Percentiles rank a stretch among this genome's conserved stretches.
Evolutionary conservation across 2,113 vertebrate genomes (phyloP).

Genomic region (Myrmecophaga tridactyla): DNA sequence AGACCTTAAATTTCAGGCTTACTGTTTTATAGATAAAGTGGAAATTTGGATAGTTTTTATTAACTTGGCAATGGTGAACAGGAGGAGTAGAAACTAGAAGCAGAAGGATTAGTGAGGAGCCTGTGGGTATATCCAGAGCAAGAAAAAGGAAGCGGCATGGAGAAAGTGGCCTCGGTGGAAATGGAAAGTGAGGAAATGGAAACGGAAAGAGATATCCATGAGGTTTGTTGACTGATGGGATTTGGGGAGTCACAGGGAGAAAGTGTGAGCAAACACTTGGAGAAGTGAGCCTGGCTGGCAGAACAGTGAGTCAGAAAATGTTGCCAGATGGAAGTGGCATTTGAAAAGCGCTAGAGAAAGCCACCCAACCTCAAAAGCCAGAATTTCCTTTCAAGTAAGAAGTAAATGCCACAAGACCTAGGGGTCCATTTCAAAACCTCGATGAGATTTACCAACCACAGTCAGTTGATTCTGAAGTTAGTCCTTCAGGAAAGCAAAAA

Average conservation of each 20-base stretch:
- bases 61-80: neutral
- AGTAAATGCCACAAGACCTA: neutral
- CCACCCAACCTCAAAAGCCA: neutral
- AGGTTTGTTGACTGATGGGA: neutral
- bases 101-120: neutral
- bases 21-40: conserved; percentile 18
- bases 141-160: rapidly evolving
- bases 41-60: neutral
- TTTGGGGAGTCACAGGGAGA: neutral
- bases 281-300: neutral
- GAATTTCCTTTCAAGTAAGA: neutral
- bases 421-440: neutral
- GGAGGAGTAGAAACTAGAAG: neutral
- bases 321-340: neutral
- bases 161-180: neutral
- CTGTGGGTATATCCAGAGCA: neutral
- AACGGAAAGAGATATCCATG: neutral
- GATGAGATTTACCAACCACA: neutral
- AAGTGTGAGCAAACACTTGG: neutral
- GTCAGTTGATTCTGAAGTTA: neutral
- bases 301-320: neutral
- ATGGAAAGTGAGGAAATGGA: too few species aligned
- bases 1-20: neutral
- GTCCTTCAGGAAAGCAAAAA: neutral
- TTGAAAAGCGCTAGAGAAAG: neutral